phyloP scores from a whole-genome alignment of 2,888 invertebrate genomes.

The Clistopyga incitator region DNA sequence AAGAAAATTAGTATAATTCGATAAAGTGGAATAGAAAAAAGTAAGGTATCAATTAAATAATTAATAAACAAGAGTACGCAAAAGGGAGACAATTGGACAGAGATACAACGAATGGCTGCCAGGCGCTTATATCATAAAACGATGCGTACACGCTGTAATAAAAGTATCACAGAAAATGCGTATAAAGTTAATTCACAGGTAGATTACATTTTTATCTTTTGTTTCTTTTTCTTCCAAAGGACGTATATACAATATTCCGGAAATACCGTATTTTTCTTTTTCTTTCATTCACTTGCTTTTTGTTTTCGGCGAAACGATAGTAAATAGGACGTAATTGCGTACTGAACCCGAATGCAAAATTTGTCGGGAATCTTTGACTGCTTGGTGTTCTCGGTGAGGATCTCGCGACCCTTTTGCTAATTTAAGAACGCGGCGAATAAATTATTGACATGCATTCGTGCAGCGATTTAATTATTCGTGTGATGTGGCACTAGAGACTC shows the following conservation, averaged over 20 bases:
- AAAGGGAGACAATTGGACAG: conserved; percentile 46
- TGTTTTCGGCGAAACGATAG: conserved; percentile 61
- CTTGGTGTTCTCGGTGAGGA: conserved; percentile 47
- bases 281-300: not conserved
- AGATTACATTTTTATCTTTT: conserved; percentile 57
- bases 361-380: conserved; percentile 22
- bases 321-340: conserved; percentile 61
- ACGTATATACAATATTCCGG: conserved; percentile 60
- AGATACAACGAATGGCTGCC: conserved; percentile 56
- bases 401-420: conserved; percentile 27
- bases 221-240: conserved; percentile 47
- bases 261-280: conserved; percentile 42
- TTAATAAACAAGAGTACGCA: conserved; percentile 46
- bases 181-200: conserved; percentile 71
- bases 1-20: not conserved
- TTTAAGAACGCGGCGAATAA: conserved; percentile 35
- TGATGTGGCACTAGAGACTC: conserved; percentile 21
- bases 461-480: conserved; percentile 30
- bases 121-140: conserved; percentile 64
- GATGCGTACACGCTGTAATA: conserved; percentile 71
- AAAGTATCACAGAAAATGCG: conserved; percentile 76
- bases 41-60: conserved; percentile 39
- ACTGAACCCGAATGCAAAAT: conserved; percentile 39
- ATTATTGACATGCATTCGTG: conserved; percentile 43
- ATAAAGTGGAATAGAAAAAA: conserved; percentile 1